phyloP scores from a whole-genome alignment of 2,113 vertebrate genomes.

The Bubo blakistoni region DNA sequence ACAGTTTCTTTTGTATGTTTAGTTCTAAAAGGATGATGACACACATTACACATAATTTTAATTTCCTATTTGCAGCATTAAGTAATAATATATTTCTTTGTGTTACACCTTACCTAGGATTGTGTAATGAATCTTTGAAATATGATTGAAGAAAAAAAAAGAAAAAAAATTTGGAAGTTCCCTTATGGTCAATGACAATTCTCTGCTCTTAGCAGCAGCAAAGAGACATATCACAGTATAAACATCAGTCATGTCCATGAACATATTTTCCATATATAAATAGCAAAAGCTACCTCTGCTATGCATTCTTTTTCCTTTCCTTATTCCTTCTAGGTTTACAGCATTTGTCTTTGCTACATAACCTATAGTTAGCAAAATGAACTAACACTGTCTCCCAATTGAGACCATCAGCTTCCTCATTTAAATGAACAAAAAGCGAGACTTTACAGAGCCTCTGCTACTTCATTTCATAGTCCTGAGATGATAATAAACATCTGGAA shows the following conservation, averaged over 20 bases:
- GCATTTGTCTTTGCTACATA: background rate
- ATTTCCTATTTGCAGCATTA: background rate
- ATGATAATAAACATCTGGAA: background rate
- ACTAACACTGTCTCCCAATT: background rate
- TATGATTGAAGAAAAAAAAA: background rate
- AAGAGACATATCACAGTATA: background rate
- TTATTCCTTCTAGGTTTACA: background rate
- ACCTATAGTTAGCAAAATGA: background rate
- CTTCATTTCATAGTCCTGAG: background rate
- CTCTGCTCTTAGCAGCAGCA: background rate
- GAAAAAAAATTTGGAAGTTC: accelerated
- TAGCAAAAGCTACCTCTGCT: background rate
- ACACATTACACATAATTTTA: background rate
- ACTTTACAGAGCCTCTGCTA: background rate
- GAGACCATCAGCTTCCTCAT: background rate
- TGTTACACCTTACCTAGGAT: background rate
- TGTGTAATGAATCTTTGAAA: background rate
- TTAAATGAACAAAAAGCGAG: accelerated
- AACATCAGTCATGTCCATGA: background rate
- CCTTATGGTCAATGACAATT: background rate
- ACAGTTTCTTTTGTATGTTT: background rate
- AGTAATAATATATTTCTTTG: background rate
- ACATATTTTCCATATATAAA: background rate
- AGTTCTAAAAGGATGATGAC: background rate
- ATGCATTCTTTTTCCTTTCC: background rate